Percentiles rank a stretch among this genome's conserved stretches.
Conservation (phyloP, 2,113 vertebrate genomes). For the Promerops cafer region DNA sequence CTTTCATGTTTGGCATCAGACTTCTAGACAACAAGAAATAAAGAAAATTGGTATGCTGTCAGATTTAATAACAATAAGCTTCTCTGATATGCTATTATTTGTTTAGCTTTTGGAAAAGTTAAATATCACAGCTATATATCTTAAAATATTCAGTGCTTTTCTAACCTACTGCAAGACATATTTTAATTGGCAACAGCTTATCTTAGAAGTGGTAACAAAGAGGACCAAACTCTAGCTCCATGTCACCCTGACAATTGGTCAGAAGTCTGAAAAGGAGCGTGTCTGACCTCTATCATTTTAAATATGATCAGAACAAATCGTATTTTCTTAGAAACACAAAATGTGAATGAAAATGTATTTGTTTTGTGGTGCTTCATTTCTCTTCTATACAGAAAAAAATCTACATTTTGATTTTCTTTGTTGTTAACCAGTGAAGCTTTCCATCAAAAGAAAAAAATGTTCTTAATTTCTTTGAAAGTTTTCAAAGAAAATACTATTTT, state of each 20-base stretch:
- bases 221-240: not conserved
- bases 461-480: not conserved
- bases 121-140: conserved; percentile 31
- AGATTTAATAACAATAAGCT: conserved; percentile 35
- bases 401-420: not conserved
- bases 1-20: not conserved
- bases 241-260: not conserved
- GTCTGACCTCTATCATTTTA: not conserved
- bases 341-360: not conserved
- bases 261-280: not conserved
- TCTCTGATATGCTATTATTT: conserved; percentile 18
- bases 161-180: conserved; percentile 32
- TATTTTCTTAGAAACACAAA: not conserved
- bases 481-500: conserved; percentile 10
- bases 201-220: conserved; percentile 36
- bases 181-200: conserved; percentile 38
- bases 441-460: not conserved
- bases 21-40: conserved; percentile 22
- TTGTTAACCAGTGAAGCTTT: not conserved
- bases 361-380: not conserved
- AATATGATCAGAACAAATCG: not conserved
- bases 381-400: not conserved
- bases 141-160: conserved; percentile 46
- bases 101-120: conserved; percentile 37
- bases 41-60: conserved; percentile 14